phyloP scores from a whole-genome alignment of 2,888 invertebrate species.

The Zonitis immaculata region DNA sequence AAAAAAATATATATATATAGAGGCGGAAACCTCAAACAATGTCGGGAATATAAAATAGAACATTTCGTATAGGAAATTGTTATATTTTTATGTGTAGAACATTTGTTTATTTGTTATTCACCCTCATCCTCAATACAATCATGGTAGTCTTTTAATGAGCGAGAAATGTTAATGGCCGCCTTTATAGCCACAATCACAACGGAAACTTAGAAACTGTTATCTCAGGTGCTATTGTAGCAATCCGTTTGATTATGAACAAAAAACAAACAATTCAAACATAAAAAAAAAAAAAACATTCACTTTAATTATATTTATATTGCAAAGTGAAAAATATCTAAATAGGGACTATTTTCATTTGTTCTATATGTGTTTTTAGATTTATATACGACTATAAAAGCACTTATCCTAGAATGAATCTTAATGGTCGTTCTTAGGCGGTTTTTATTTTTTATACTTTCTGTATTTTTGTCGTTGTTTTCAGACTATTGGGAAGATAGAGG shows the following conservation, averaged over 20 bases:
- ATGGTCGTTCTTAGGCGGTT: conserved; percentile 4
- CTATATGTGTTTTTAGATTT: conserved; percentile 6
- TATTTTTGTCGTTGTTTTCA: conserved; percentile 15
- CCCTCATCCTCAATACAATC: neutral
- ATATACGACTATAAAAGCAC: conserved; percentile 6
- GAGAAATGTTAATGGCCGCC: neutral
- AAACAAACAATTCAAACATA: too few species aligned
- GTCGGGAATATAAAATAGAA: neutral
- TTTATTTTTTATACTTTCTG: neutral
- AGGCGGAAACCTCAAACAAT: neutral
- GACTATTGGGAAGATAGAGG: conserved; percentile 14
- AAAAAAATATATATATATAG: too few species aligned
- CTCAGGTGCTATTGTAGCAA: conserved; percentile 13
- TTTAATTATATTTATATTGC: conserved; percentile 7
- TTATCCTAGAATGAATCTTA: conserved; percentile 15
- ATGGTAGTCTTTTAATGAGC: neutral
- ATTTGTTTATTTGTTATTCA: neutral
- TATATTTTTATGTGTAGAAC: too few species aligned
- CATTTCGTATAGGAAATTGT: neutral
- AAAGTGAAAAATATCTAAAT: conserved; percentile 11
- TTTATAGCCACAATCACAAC: neutral
- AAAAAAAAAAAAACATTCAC: too few species aligned
- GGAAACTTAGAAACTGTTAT: conserved; percentile 6
- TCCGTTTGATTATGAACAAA: conserved; percentile 8
- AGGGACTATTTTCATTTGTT: neutral